Conservation (phyloP, 2,797 vertebrate species). For the Rhynchonycteris naso region DNA sequence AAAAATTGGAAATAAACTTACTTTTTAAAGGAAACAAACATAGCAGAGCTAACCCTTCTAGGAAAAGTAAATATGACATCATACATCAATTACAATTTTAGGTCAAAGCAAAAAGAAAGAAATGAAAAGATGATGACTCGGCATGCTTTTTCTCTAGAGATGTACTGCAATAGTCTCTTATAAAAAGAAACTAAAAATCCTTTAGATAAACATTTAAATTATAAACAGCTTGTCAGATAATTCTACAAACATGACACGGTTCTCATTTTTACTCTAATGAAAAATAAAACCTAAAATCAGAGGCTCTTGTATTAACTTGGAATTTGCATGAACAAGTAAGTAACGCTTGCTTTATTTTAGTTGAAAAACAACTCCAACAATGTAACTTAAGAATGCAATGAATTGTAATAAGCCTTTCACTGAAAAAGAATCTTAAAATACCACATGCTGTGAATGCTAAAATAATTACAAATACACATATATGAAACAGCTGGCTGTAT, state of each 20-base stretch:
- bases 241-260: not conserved
- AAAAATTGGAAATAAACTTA: constrained; percentile 46
- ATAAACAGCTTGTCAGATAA: constrained; percentile 5
- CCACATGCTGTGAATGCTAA: constrained; percentile 73
- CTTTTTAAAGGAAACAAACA: constrained; percentile 19
- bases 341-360: constrained; percentile 57
- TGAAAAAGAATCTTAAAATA: constrained; percentile 67
- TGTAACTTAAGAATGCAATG: constrained; percentile 73
- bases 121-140: constrained; percentile 43
- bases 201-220: constrained; percentile 60
- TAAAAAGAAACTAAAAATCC: not conserved
- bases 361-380: constrained; percentile 63
- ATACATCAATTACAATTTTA: constrained; percentile 12
- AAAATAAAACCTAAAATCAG: constrained; percentile 47
- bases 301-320: not conserved
- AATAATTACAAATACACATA: constrained; percentile 77
- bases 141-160: constrained; percentile 34
- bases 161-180: not conserved
- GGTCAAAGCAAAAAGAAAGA: constrained; percentile 13
- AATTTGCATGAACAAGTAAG: constrained; percentile 46
- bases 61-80: constrained; percentile 25
- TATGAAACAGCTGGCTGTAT: constrained; percentile 73
- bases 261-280: not conserved
- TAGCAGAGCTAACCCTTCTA: not conserved
- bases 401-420: constrained; percentile 70